A percentile compares a stretch with the other conserved stretches of the same genome.
phyloP scores from a whole-genome alignment of 2,113 vertebrate genomes.

The Tenrec ecaudatus region DNA sequence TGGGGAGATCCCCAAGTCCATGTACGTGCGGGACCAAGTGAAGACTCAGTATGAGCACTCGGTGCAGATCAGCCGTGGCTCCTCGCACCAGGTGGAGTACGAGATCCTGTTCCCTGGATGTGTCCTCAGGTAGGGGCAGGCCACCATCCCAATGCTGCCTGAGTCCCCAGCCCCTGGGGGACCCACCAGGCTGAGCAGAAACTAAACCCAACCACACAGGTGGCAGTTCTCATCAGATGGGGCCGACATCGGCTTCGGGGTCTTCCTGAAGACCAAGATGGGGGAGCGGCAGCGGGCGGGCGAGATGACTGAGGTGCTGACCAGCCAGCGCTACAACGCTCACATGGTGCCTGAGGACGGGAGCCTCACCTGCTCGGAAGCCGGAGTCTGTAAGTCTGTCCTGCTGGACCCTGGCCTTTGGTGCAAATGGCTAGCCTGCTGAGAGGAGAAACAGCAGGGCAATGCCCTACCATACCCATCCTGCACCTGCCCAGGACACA shows the following conservation, averaged over 20 bases:
- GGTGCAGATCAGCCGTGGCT: constrained; percentile 90
- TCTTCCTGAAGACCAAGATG: constrained; percentile 93
- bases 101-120: constrained; percentile 96
- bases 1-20: constrained; percentile 91
- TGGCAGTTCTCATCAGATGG: constrained; percentile 95
- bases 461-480: neutral
- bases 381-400: constrained; percentile 93
- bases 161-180: neutral
- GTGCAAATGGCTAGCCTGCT: neutral
- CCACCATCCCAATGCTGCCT: no score
- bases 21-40: constrained; percentile 94
- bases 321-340: constrained; percentile 94
- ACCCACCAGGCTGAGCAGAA: neutral
- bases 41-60: constrained; percentile 93
- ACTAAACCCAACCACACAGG: constrained; percentile 77
- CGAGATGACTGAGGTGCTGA: constrained; percentile 91
- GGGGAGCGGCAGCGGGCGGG: constrained; percentile 92
- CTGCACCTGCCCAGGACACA: neutral
- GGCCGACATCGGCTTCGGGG: constrained; percentile 94
- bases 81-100: constrained; percentile 93
- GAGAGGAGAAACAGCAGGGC: neutral
- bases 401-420: neutral
- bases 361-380: constrained; percentile 90
- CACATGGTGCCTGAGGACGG: constrained; percentile 96
- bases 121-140: constrained; percentile 91